phyloP scores from a whole-genome alignment of 2,888 invertebrate species.

The Philaethria dido region DNA sequence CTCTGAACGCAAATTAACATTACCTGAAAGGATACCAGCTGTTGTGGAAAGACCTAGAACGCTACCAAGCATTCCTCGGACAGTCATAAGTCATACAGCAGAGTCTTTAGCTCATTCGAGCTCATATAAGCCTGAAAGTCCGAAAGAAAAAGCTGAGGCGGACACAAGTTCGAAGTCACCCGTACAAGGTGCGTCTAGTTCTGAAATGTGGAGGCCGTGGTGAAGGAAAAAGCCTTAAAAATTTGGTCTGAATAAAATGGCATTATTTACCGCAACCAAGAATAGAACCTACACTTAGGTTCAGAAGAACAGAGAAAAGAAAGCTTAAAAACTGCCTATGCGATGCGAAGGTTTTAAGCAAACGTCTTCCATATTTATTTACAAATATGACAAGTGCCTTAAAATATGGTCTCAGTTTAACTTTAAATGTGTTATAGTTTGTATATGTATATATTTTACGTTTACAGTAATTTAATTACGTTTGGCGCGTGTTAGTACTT shows the following conservation, averaged over 20 bases:
- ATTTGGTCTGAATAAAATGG: background rate
- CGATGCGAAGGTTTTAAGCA: background rate
- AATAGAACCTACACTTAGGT: background rate
- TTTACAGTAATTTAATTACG: constrained; percentile 27
- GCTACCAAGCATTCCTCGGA: constrained; percentile 47
- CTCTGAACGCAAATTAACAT: constrained; percentile 56
- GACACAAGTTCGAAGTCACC: constrained; percentile 67
- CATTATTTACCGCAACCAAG: background rate
- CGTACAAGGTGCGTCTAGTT: constrained; percentile 64
- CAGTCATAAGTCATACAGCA: constrained; percentile 78
- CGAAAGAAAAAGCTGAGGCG: constrained; percentile 53
- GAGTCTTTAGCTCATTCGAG: constrained; percentile 66
- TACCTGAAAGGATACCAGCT: constrained; percentile 69
- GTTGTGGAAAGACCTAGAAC: constrained; percentile 51
- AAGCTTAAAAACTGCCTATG: background rate
- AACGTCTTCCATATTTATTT: constrained; percentile 41
- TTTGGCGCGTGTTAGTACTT: constrained; percentile 17
- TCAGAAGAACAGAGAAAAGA: background rate
- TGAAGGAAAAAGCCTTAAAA: background rate
- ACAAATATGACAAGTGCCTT: constrained; percentile 33
- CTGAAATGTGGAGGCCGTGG: constrained; percentile 80
- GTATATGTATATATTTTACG: constrained; percentile 18
- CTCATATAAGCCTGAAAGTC: constrained; percentile 40
- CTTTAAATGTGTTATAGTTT: constrained; percentile 12
- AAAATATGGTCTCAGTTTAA: constrained; percentile 11